phyloP scores from a whole-genome alignment of 2,888 invertebrate genomes.

The Kryphioiulus occultus region DNA sequence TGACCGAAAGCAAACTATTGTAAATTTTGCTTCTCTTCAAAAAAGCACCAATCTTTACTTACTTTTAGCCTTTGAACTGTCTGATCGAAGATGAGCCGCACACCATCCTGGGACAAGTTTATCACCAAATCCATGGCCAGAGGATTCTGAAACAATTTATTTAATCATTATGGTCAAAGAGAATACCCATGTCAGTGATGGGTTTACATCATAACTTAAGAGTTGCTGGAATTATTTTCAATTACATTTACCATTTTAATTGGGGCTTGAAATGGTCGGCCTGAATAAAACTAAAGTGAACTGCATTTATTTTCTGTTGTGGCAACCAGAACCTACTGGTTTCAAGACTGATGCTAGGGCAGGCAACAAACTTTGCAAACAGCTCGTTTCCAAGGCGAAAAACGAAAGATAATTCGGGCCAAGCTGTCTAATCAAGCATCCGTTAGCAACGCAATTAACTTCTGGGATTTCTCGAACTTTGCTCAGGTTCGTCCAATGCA shows the following conservation, averaged over 20 bases:
- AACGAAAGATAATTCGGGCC: background rate
- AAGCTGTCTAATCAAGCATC: background rate
- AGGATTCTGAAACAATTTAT: constrained; percentile 77
- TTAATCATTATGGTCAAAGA: background rate
- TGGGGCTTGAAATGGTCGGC: background rate
- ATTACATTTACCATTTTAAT: background rate
- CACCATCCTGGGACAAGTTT: constrained; percentile 95
- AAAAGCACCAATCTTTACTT: constrained; percentile 47
- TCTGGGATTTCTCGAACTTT: background rate
- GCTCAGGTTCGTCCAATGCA: background rate
- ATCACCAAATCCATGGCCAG: constrained; percentile 94
- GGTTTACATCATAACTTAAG: no score
- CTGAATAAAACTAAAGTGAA: background rate
- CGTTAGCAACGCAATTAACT: background rate
- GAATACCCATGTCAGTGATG: no score
- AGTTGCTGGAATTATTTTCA: background rate
- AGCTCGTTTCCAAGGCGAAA: background rate
- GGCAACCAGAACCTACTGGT: no score
- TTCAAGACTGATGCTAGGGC: no score
- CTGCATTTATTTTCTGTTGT: no score
- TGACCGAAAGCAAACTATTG: no score
- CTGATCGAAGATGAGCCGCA: constrained; percentile 96
- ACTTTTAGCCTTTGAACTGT: constrained; percentile 89
- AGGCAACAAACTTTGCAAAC: constrained; percentile 60
- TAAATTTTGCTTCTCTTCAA: no score